Base-by-base conservation (phyloP, 2,888 invertebrate species). In the Andrena haemorrhoa region DNA sequence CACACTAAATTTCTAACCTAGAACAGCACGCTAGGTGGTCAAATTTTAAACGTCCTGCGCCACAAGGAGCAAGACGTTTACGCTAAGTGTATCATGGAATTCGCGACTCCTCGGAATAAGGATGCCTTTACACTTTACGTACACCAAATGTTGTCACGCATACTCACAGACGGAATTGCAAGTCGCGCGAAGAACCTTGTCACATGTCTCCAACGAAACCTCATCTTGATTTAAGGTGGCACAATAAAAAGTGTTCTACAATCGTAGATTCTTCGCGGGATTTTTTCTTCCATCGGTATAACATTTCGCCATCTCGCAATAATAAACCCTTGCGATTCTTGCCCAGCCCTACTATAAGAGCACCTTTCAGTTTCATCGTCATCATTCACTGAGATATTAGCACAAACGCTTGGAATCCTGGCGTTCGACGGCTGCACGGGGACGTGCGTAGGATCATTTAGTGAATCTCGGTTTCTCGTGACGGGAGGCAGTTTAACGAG, bases 101-200 rank as follows among this genome's bases (percentile, higher is more conserved):
- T 87, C 78, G 70, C 75, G 65, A 74, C 83, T 86, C 78, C 79
- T 87, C 85, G 87, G 81, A 89, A 87, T 87, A 87, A 89, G 71
- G 66, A 82, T 81, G 77, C 81, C 64, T 80, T 76, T 79, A 68
- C 49, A 73, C 33, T 79, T 74, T 64, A 83, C 66, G 74, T 73
- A 85, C 85, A 87, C 85, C 87, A 66, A 58, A 87, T 87, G 85
- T 86, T 86, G 86, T 87, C 86, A 83, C 61, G 75, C 53, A 83
- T 66, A 70, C 12, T 71, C 58, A 70, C 68, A 76, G 66, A 69
- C 53, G 70, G 75, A 78, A 66, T 60, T 69, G 51, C 56, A 68
- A 82, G 73, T 81, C 75, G 65, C 73, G 61, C 69, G 75, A 85
- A 51, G 60, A 63, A 66, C 1, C 33, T 49, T 31, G n/a, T 16